Evolutionary conservation across 2,113 vertebrate species (phyloP), one percentile per base, ranked within the genome.

Genomic region (Coracopsis vasa): DNA sequence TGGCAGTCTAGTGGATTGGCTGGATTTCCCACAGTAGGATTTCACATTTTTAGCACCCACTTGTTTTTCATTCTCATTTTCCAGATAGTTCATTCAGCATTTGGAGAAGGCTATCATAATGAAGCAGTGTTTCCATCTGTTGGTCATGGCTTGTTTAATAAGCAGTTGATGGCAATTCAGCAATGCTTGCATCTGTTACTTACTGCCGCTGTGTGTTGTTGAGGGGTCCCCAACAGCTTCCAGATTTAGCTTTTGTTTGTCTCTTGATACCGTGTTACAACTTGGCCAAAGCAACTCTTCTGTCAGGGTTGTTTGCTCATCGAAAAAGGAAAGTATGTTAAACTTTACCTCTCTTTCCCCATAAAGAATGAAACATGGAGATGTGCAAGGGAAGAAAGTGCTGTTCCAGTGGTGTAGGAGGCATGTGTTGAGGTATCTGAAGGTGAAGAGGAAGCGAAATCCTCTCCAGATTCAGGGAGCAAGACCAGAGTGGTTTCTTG

Each of bases 71-170:
- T 1, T 70, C 80, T 74, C 31, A 37, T 95, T 95, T 90, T 89
- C 88, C 65, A 54, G 65, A 50, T 28, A 86, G 79, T 75, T 72
- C 74, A 39, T 93, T 94, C 89, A 93, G 45, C 33, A 9, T 79
- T 94, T 95, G 87, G 74, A 92, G 82, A 54, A 91, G 74, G 85
- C 87, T 62, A 6, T 79, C 47, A 62, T n/a, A 86, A 86, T 70
- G 74, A 90, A 95, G 62, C 71, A 83, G n/a, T 66, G 64, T 66
- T 94, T 80, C 95, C 82, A 89, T 96, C 91, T 97, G 95, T 65
- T 97, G 88, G 82, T 73, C 86, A 80, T 37, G 54, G 51, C 56
- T 95, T 86, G n/a, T 88, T 93, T 88, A 81, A 87, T 56, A 75
- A 90, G 92, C 74, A 61, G 77, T 90, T 79, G 80, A 53, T 96